phyloP scores from a whole-genome alignment of 2,113 vertebrate genomes.

The Toxotes chatareus region DNA sequence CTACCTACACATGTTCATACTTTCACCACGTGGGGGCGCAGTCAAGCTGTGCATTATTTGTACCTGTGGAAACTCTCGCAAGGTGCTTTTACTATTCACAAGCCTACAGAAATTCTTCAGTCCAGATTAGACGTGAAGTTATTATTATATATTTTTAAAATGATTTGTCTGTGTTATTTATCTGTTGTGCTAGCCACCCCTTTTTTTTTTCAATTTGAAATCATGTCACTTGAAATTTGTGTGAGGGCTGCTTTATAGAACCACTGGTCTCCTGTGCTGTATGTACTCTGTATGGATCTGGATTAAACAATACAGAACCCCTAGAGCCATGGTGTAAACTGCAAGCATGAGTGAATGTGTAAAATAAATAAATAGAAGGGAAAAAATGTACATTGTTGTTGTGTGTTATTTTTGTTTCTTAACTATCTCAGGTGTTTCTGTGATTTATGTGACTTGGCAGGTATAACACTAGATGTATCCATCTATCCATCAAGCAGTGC shows the following conservation, averaged over 20 bases:
- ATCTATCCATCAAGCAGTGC: conserved; percentile 7
- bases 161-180: too few relatives aligned
- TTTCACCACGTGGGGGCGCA: conserved; percentile 50
- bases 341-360: not conserved
- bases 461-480: not conserved
- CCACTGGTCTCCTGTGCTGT: not conserved
- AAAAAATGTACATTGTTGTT: not conserved
- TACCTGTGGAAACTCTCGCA: not conserved
- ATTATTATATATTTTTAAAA: not conserved
- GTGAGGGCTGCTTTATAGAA: not conserved
- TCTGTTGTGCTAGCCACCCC: not conserved
- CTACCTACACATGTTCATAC: not conserved
- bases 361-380: not conserved
- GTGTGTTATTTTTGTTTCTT: not conserved
- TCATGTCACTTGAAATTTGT: not conserved
- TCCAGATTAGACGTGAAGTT: not conserved
- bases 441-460: too few relatives aligned
- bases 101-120: not conserved
- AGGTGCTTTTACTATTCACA: not conserved
- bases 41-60: not conserved
- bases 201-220: not conserved
- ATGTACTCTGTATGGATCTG: not conserved
- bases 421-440: not conserved
- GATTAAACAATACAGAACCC: not conserved
- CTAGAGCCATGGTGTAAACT: not conserved